Evolutionary conservation across 1,140 invertebrate genomes (phyloP).

Genomic region (Drosophila yakuba): DNA sequence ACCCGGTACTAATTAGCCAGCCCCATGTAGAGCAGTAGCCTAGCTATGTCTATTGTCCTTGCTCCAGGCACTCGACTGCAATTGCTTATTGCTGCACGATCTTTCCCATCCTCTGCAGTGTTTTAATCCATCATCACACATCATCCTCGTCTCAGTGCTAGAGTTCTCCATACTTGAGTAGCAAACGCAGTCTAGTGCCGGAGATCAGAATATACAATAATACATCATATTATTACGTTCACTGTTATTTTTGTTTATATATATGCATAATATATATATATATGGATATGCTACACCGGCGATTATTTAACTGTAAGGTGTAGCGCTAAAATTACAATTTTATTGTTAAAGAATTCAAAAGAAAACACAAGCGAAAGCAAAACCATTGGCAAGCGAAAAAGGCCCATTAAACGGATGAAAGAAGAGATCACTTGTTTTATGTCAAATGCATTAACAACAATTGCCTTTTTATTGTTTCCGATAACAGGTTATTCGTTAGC

Average conservation of each 20-base stretch:
- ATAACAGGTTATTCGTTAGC: slow-evolving; percentile 35
- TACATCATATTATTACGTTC: slow-evolving; percentile 60
- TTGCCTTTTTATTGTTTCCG: slow-evolving; percentile 55
- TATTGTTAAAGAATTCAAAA: slow-evolving; percentile 71
- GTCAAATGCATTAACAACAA: slow-evolving; percentile 73
- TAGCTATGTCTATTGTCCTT: slow-evolving; percentile 14
- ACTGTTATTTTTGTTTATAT: slow-evolving; percentile 78
- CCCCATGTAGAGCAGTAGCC: slow-evolving; percentile 16
- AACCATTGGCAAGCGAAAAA: slow-evolving; percentile 30
- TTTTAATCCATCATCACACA: slow-evolving; percentile 24
- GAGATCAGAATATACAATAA: slow-evolving; percentile 26
- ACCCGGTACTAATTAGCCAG: slow-evolving; percentile 18
- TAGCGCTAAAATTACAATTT: slow-evolving; percentile 64
- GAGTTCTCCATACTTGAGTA: neutral
- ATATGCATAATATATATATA: slow-evolving; percentile 49
- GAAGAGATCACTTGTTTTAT: slow-evolving; percentile 37
- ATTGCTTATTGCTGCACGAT: neutral
- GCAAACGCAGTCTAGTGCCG: slow-evolving; percentile 9
- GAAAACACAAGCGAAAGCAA: slow-evolving; percentile 25
- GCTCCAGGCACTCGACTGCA: neutral
- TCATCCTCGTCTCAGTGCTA: slow-evolving; percentile 13
- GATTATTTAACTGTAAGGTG: slow-evolving; percentile 61
- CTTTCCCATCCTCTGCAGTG: slow-evolving; percentile 4
- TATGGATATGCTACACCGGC: slow-evolving; percentile 54
- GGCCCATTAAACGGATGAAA: slow-evolving; percentile 52